Conservation (phyloP, 2,797 vertebrate genomes). For the Hippocampus kuda region DNA sequence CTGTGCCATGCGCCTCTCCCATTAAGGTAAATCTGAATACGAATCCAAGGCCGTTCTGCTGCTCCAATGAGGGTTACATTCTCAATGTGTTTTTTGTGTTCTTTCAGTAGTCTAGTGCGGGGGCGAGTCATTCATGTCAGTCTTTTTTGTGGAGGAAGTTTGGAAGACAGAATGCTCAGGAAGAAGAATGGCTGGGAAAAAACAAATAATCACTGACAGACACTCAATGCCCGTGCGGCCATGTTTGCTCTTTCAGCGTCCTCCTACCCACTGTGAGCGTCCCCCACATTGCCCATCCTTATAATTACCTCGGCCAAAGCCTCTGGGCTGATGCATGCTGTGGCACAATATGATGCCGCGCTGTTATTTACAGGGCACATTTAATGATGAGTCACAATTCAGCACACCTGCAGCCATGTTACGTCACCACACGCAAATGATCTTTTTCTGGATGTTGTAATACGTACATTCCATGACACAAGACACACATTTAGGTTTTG, state of each 20-base stretch:
- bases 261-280: slow-evolving; percentile 32
- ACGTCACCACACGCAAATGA: slow-evolving; percentile 5
- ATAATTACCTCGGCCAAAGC: slow-evolving; percentile 40
- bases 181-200: slow-evolving; percentile 1
- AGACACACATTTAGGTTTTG: neutral
- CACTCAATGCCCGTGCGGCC: slow-evolving; percentile 3
- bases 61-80: slow-evolving; percentile 14
- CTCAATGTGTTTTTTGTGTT: slow-evolving; percentile 32
- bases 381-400: slow-evolving; percentile 44
- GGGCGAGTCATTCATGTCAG: slow-evolving; percentile 50
- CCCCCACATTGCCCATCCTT: slow-evolving; percentile 21
- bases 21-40: neutral
- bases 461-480: neutral
- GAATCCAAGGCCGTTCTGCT: neutral
- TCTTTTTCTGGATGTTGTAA: neutral
- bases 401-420: slow-evolving; percentile 21
- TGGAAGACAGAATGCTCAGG: slow-evolving; percentile 39
- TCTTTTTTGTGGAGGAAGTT: slow-evolving; percentile 37
- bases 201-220: slow-evolving; percentile 9
- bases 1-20: neutral
- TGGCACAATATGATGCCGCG: slow-evolving; percentile 31
- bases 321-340: slow-evolving; percentile 47
- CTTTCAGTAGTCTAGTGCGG: slow-evolving; percentile 35
- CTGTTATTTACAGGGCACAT: slow-evolving; percentile 37
- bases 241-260: slow-evolving; percentile 26